Evolutionary conservation across 2,797 vertebrate genomes (phyloP).

Genomic region (Cossypha niveicapilla): DNA sequence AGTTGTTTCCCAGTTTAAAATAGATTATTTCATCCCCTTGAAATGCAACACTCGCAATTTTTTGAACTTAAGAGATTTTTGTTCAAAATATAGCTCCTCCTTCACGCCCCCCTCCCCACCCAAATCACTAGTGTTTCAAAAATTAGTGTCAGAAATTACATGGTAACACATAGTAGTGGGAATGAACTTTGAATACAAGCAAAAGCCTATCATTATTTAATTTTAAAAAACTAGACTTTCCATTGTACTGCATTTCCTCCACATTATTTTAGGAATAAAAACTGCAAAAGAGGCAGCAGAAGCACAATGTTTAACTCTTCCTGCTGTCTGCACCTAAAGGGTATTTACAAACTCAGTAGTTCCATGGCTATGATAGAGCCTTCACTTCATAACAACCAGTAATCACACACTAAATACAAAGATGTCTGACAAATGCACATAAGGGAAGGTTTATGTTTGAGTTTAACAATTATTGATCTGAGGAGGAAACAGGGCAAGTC

Average conservation of each 20-base stretch:
- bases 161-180: neutral
- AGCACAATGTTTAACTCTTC: neutral
- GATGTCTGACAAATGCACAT: neutral
- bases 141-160: neutral
- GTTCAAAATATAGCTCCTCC: neutral
- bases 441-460: neutral
- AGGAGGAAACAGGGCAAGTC: neutral
- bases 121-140: neutral
- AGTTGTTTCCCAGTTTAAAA: neutral
- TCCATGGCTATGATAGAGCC: neutral
- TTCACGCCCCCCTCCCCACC: accelerated
- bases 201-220: neutral
- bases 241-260: neutral
- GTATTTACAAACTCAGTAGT: neutral
- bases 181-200: neutral
- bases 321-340: neutral
- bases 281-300: neutral
- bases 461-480: neutral
- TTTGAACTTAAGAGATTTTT: neutral
- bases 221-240: neutral
- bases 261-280: neutral
- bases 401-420: neutral
- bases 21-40: neutral
- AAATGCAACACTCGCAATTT: neutral
- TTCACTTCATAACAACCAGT: neutral